These are phyloP conservation scores for Charina bottae DNA, from an alignment of 2,113 vertebrate genomes.

Conservation along the genomic window DNA sequence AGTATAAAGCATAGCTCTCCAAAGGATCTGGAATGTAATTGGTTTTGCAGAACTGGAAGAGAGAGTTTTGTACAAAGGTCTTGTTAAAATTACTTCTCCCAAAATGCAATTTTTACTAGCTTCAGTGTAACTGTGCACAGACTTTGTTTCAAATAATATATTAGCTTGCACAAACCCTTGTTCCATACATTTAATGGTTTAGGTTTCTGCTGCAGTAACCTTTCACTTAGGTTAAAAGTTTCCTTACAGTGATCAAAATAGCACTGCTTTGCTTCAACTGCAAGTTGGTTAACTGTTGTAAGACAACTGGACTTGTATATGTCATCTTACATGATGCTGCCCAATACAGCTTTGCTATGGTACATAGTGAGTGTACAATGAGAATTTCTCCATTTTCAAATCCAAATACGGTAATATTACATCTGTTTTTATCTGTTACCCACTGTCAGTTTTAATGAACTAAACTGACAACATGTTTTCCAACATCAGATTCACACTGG, in stretches of 20 bases:
- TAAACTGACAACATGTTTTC: slow-evolving; percentile 49
- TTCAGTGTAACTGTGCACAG: background rate
- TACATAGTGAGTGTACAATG: slow-evolving; percentile 52
- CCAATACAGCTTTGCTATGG: slow-evolving; percentile 49
- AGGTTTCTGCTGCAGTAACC: background rate
- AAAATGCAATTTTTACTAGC: background rate
- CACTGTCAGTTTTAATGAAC: slow-evolving; percentile 69
- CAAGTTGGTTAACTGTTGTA: slow-evolving; percentile 48
- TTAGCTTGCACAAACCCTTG: background rate
- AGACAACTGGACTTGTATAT: slow-evolving; percentile 59
- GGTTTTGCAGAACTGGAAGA: background rate
- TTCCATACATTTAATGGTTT: background rate
- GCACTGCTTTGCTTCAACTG: background rate
- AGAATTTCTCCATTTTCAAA: slow-evolving; percentile 53
- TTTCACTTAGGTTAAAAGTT: slow-evolving; percentile 20
- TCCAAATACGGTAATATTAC: slow-evolving; percentile 72
- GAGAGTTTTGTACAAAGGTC: slow-evolving; percentile 16
- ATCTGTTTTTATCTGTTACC: slow-evolving; percentile 61
- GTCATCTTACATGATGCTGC: slow-evolving; percentile 63
- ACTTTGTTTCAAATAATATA: background rate
- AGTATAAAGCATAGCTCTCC: background rate
- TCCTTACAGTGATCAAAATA: slow-evolving; percentile 5
- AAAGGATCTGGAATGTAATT: background rate
- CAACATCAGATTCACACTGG: slow-evolving; percentile 29
- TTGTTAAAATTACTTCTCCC: background rate